Evolutionary conservation across 2,797 vertebrate species (phyloP), one percentile per base, ranked within the genome.

Genomic region (Selene dorsalis): DNA sequence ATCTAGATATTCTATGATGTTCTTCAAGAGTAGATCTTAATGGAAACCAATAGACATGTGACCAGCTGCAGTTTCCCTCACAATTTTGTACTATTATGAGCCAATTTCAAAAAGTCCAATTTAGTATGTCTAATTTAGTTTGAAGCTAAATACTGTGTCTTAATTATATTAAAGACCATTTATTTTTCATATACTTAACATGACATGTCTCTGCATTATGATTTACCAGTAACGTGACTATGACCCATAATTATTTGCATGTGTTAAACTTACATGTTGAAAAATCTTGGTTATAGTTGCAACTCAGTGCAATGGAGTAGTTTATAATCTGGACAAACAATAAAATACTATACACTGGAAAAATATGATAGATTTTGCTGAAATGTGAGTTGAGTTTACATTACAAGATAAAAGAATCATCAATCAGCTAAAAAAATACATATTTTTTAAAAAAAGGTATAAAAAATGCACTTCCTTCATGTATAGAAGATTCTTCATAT

Each of bases 391-490:
- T 57, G 5, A 52, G 10, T 59, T 66, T 4, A 58, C 17, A 9
- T 35, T 35, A 64, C 24, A 69, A 81, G 2, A 6, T 56, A 55
- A 72, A 84, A 70, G 8, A 38, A 32, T 69, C 7, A 2, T 65
- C 30, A 62, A 72, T 24, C 18, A 35, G n/a, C 2, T 35, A 26
- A 79, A 73, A 68, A 64, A 64, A 17, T 45, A 60, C 38, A 73
- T 11, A 62, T n/a, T 58, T 38, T 60, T 50, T n/a, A n/a, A n/a
- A 22, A 47, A 60, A 60, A 20, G 1, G 75, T 53, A 39, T 52
- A 48, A 64, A 78, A 60, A 61, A 80, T 22, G 12, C 10, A 30
- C 30, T 66, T 70, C 56, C 53, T 72, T 84, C 30, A 84, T 68
- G 22, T 84, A 76, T 43, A 66, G 35, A 50, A 7, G 18, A 59